Base-by-base conservation (phyloP, 2,888 invertebrate genomes). In the Cynaeus angustus region DNA sequence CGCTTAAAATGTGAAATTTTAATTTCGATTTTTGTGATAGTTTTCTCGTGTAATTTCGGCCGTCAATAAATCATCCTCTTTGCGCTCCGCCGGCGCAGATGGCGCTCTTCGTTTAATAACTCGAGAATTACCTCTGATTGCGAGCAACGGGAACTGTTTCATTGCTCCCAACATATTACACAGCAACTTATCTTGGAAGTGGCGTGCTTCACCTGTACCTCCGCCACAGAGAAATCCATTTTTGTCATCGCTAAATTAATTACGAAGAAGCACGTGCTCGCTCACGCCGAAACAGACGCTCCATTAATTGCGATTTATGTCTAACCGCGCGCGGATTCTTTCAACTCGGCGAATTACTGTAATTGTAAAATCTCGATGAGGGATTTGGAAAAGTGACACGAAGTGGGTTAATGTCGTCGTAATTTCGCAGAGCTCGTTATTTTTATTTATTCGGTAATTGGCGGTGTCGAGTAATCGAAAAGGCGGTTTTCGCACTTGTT, bases 91-190 rank as follows among this genome's bases (percentile, higher is more conserved):
- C 56, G 66, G 55, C 30, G 66, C 66, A 66, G 66, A 66, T 66
- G 66, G 66, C 66, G 56, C 64, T 64, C 52, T 30, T 53, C 37
- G 46, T 13, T 46, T 66, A 56, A 66, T 66, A 46, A 66, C 45
- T 38, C 41, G 30, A n/a, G 59, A 67, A 67, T 67, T 59, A 67
- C 59, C 52, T 50, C 59, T 67, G 59, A 59, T 67, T 67, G 59
- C 67, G 43, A 67, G 52, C 67, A 67, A 67, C 67, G 67, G 67
- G 50, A 67, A 66, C 66, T 46, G 45, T 53, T 61, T 28, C 59
- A 14, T 61, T 53, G 26, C 53, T 43, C 41, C 12, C 10, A 14
- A 38, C 28, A 43, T 53, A 64, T 64, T 64, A 66, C 55, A 56
- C 66, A 56, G 66, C 66, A 56, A 66, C 56, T 66, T 66, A 66